Conservation (phyloP, 2,113 vertebrate species). For the Hemiprocne comata region DNA sequence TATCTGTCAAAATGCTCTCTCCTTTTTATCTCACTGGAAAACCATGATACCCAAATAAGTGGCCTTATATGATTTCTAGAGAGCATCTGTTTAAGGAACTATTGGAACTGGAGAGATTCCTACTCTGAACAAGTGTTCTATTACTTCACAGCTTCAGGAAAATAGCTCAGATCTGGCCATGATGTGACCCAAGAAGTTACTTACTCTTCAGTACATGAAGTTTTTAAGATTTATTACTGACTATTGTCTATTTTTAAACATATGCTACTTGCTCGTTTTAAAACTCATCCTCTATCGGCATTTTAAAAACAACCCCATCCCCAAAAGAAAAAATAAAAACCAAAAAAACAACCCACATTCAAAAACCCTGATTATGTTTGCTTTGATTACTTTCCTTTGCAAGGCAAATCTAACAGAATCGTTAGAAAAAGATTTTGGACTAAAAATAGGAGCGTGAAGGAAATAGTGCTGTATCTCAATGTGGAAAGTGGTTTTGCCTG, state of each 20-base stretch:
- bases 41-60: background rate
- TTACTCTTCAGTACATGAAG: background rate
- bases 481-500: background rate
- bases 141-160: background rate
- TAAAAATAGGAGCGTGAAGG: background rate
- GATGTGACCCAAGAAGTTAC: background rate
- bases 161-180: background rate
- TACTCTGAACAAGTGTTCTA: background rate
- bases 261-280: background rate
- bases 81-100: rapidly evolving
- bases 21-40: background rate
- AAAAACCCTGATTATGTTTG: background rate
- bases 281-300: background rate
- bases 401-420: background rate
- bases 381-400: background rate
- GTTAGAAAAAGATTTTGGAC: background rate
- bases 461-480: background rate
- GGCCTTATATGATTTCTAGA: background rate
- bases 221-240: background rate
- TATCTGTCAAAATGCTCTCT: background rate
- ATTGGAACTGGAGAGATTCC: background rate
- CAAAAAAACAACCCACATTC: background rate
- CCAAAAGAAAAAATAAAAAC: rapidly evolving
- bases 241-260: background rate
- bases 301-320: background rate